phyloP scores from a whole-genome alignment of 2,888 invertebrate species.

The Rhogogaster chlorosoma region DNA sequence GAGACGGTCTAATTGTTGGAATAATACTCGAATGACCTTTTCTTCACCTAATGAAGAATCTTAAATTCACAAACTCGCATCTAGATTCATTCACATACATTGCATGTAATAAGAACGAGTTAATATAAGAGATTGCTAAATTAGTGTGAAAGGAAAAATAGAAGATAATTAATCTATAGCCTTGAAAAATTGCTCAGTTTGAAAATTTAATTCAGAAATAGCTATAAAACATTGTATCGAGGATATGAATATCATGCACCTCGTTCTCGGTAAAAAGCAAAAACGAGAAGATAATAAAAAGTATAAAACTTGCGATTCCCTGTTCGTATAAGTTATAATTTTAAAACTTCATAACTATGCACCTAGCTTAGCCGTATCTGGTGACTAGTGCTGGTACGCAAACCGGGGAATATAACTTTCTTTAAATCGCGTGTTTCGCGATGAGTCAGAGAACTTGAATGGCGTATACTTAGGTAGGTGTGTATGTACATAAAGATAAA shows the following conservation, averaged over 20 bases:
- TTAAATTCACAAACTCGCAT: background rate
- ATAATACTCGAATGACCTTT: slow-evolving; percentile 9
- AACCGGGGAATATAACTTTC: slow-evolving; percentile 3
- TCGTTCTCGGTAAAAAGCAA: background rate
- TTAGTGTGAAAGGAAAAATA: background rate
- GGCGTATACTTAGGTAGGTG: background rate
- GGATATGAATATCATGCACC: background rate
- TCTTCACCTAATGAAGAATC: background rate
- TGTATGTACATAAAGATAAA: background rate
- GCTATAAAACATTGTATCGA: background rate
- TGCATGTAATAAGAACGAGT: background rate
- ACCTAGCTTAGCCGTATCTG: slow-evolving; percentile 3
- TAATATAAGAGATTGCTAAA: background rate
- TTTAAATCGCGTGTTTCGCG: slow-evolving; percentile 4
- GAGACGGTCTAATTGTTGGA: background rate
- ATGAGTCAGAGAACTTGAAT: slow-evolving; percentile 25
- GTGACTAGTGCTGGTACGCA: background rate
- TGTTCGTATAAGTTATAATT: background rate
- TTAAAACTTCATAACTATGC: background rate
- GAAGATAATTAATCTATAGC: background rate
- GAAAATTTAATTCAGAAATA: background rate
- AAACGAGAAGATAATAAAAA: background rate
- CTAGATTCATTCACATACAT: background rate
- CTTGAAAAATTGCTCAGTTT: background rate
- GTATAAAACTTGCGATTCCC: background rate